These are phyloP conservation scores for Drosophila yakuba DNA, from an alignment of 1,140 invertebrate species.

Conservation along the genomic window DNA sequence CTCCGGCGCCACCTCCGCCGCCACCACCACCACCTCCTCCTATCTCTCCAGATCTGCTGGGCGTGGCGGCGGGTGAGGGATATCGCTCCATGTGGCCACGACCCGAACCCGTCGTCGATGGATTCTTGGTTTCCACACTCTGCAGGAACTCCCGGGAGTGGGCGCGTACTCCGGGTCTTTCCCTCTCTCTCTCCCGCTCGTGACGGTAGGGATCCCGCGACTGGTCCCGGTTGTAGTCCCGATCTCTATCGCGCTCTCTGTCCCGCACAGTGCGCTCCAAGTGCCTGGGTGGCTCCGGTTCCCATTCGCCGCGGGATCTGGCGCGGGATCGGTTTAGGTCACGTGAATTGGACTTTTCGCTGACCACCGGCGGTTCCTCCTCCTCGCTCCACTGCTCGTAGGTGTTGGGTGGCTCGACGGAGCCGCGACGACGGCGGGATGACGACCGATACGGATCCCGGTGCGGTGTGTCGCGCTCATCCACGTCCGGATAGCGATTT, in stretches of 20 bases:
- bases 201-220: slow-evolving; percentile 59
- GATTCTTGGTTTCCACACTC: slow-evolving; percentile 44
- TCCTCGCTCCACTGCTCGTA: slow-evolving; percentile 80
- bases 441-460: slow-evolving; percentile 56
- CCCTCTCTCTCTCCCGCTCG: slow-evolving; percentile 25
- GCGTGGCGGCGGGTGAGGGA: slow-evolving; percentile 62
- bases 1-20: neutral
- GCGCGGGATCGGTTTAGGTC: slow-evolving; percentile 61
- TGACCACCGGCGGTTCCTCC: slow-evolving; percentile 36
- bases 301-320: slow-evolving; percentile 77
- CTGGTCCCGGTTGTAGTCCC: slow-evolving; percentile 57
- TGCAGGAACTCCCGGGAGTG: slow-evolving; percentile 67
- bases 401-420: slow-evolving; percentile 58
- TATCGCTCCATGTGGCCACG: slow-evolving; percentile 54
- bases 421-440: slow-evolving; percentile 62
- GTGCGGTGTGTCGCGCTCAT: slow-evolving; percentile 72
- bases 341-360: slow-evolving; percentile 26
- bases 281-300: slow-evolving; percentile 38
- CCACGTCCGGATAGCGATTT: slow-evolving; percentile 85
- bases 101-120: slow-evolving; percentile 37
- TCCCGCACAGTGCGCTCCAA: slow-evolving; percentile 25
- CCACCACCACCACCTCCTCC: slow-evolving; percentile 15
- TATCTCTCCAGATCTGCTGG: slow-evolving; percentile 25
- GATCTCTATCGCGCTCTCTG: slow-evolving; percentile 48
- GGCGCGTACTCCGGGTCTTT: slow-evolving; percentile 30